Evolutionary conservation across 2,113 vertebrate genomes (phyloP).

Genomic region (Pterocles orientalis): DNA sequence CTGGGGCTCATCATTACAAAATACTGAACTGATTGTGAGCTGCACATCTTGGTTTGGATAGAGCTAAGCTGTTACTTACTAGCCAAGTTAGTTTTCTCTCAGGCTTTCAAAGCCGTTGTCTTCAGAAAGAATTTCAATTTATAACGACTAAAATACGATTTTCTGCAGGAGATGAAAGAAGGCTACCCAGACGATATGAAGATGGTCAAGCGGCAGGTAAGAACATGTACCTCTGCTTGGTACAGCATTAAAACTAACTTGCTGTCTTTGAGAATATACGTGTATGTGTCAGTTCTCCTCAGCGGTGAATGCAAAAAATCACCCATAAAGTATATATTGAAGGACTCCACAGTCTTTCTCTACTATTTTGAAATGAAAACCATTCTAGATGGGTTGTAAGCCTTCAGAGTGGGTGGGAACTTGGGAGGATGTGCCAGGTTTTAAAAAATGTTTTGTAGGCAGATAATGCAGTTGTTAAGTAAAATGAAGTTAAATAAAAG

Average conservation of each 20-base stretch:
- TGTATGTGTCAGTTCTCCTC: not conserved
- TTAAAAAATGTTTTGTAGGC: not conserved
- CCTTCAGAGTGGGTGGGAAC: not conserved
- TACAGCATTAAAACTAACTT: not conserved
- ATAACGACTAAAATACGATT: slow-evolving; percentile 50
- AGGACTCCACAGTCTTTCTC: not conserved
- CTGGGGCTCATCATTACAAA: not conserved
- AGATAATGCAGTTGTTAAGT: not conserved
- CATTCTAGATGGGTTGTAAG: not conserved
- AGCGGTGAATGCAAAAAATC: not conserved
- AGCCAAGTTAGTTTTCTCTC: not conserved
- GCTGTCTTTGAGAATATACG: not conserved
- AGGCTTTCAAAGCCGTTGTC: not conserved
- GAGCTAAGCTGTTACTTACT: not conserved
- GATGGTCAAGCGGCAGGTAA: slow-evolving; percentile 80
- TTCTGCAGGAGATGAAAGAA: slow-evolving; percentile 81
- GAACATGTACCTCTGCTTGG: not conserved
- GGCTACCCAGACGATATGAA: slow-evolving; percentile 78
- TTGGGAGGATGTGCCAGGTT: not conserved
- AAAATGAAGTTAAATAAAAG: not conserved
- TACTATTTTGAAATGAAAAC: not conserved
- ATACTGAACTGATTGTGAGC: not conserved
- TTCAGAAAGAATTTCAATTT: not conserved
- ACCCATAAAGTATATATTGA: not conserved
- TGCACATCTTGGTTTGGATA: not conserved